Evolutionary conservation across 1,140 invertebrate genomes (phyloP).

Genomic region (Drosophila bocqueti): DNA sequence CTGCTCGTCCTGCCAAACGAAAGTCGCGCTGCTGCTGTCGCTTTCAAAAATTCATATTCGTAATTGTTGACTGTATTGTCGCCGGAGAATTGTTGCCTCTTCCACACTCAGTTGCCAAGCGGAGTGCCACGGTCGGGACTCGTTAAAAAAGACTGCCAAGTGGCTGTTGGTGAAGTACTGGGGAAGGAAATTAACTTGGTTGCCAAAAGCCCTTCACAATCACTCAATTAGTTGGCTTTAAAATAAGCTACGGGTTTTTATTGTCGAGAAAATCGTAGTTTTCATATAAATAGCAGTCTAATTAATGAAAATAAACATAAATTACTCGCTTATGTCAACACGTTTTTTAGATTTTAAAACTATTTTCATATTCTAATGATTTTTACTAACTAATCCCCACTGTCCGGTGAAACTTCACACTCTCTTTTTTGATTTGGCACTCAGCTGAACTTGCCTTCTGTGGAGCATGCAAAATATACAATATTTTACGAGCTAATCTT

Average conservation of each 20-base stretch:
- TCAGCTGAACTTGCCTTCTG: constrained; percentile 41
- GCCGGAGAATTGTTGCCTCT: constrained; percentile 60
- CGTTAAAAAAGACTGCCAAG: constrained; percentile 37
- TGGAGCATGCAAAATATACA: constrained; percentile 62
- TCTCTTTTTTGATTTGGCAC: constrained; percentile 41
- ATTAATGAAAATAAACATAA: background rate
- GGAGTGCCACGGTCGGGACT: constrained; percentile 53
- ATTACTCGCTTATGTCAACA: no score
- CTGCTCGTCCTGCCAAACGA: constrained; percentile 27
- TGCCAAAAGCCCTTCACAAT: background rate
- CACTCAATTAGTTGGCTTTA: background rate
- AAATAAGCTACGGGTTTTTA: background rate
- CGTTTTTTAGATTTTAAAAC: no score
- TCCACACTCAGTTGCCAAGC: constrained; percentile 28
- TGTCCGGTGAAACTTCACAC: constrained; percentile 36
- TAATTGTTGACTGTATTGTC: constrained; percentile 83
- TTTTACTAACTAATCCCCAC: constrained; percentile 10
- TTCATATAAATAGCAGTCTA: background rate
- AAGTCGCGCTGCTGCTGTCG: constrained; percentile 69
- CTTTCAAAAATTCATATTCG: constrained; percentile 83
- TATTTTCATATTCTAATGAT: no score
- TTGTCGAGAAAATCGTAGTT: background rate
- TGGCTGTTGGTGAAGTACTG: constrained; percentile 16
- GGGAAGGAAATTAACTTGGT: constrained; percentile 22
- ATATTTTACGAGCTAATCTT: constrained; percentile 76